phyloP scores from a whole-genome alignment of 2,888 invertebrate genomes.

The Argyra leucocephala region DNA sequence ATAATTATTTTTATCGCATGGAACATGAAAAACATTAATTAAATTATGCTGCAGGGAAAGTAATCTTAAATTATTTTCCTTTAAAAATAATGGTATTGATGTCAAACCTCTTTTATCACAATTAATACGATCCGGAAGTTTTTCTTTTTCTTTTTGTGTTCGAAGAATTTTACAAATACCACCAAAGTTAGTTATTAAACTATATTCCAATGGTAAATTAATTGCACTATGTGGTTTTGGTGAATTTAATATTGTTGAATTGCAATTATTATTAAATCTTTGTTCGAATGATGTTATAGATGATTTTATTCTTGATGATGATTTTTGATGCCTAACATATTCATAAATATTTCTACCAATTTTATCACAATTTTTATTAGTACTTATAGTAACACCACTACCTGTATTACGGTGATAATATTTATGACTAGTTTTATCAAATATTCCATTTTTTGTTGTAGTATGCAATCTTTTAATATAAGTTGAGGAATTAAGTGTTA shows the following conservation, averaged over 20 bases:
- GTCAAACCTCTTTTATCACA: constrained; percentile 75
- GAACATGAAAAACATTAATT: constrained; percentile 50
- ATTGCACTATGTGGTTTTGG: neutral
- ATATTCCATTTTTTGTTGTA: neutral
- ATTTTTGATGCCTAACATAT: neutral
- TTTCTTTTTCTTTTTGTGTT: constrained; percentile 66
- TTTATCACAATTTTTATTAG: neutral
- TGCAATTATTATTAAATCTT: neutral
- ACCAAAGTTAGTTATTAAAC: constrained; percentile 25
- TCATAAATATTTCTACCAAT: neutral
- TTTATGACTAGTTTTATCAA: neutral
- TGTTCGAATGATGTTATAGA: neutral
- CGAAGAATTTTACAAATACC: constrained; percentile 54
- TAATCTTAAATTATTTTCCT: constrained; percentile 69
- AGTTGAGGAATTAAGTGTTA: neutral
- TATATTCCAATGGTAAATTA: neutral
- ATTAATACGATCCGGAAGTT: constrained; percentile 79
- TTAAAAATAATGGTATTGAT: constrained; percentile 69
- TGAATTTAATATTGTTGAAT: neutral
- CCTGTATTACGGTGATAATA: neutral
- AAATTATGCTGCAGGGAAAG: constrained; percentile 88
- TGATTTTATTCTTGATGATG: neutral
- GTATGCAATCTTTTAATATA: neutral
- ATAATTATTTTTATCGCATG: constrained; percentile 28
- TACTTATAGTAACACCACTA: neutral